Evolutionary conservation across 2,888 invertebrate genomes (phyloP).

Genomic region (Drosophila affinis): DNA sequence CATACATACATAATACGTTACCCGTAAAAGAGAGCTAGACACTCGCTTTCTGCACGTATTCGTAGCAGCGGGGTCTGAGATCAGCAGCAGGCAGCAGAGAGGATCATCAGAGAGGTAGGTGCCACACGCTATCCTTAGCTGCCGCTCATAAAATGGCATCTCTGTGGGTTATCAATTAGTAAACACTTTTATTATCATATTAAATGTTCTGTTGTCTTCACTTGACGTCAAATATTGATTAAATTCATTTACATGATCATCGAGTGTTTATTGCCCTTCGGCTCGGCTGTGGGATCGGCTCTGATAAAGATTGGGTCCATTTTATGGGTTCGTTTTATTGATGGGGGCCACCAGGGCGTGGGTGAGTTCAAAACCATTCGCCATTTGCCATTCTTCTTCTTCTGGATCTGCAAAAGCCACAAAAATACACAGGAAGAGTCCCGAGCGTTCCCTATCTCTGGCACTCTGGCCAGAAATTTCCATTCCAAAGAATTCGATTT

Average conservation of each 20-base stretch:
- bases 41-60: constrained; percentile 36
- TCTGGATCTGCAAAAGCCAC: not conserved
- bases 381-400: not conserved
- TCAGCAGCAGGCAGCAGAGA: constrained; percentile 5
- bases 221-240: constrained; percentile 56
- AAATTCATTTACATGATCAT: constrained; percentile 69
- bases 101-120: not conserved
- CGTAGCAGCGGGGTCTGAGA: not conserved
- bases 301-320: constrained; percentile 23
- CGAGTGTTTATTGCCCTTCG: constrained; percentile 30
- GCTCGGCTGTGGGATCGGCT: constrained; percentile 20
- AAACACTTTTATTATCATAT: constrained; percentile 65
- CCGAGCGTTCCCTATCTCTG: not conserved
- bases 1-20: constrained; percentile 7
- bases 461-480: constrained; percentile 52
- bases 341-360: not conserved
- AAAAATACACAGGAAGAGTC: not conserved
- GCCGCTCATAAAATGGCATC: constrained; percentile 12
- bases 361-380: constrained; percentile 14
- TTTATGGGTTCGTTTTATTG: constrained; percentile 13
- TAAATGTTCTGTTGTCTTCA: constrained; percentile 69
- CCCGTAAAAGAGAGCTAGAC: constrained; percentile 8
- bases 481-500: constrained; percentile 40
- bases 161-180: constrained; percentile 62
- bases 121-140: constrained; percentile 5